Evolutionary conservation across 1,140 invertebrate genomes (phyloP).

Genomic region (Anastrepha obliqua): DNA sequence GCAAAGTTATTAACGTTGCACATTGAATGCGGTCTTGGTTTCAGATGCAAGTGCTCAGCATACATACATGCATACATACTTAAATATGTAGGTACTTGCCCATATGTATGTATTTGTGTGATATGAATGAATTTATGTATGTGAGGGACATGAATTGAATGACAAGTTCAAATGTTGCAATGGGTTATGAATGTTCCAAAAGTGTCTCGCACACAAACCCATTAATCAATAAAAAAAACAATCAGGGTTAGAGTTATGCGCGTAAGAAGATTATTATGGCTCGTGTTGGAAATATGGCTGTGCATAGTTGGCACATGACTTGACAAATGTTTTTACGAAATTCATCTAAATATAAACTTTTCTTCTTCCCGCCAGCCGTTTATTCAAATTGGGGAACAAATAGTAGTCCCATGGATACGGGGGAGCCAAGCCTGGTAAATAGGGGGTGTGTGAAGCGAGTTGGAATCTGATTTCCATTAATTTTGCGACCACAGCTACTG

Average conservation of each 20-base stretch:
- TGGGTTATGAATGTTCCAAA: slow-evolving; percentile 3
- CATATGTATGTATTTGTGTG: background rate
- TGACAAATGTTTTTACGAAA: no score
- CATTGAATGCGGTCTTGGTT: background rate
- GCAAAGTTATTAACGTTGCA: slow-evolving; percentile 14
- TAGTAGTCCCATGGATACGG: no score
- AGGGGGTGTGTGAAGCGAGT: no score
- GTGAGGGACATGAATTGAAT: slow-evolving; percentile 40
- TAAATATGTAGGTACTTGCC: background rate
- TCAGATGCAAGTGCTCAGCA: background rate
- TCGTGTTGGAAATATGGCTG: no score
- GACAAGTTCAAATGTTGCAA: slow-evolving; percentile 28
- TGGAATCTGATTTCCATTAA: no score
- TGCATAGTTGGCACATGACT: no score
- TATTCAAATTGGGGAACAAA: no score
- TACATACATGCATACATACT: background rate
- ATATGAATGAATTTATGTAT: background rate
- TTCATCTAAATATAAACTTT: no score
- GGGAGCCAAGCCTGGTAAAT: no score
- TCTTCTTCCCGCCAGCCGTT: no score
- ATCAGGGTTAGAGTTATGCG: background rate
- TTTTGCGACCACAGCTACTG: no score
- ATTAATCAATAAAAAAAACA: background rate
- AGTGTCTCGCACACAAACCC: background rate
- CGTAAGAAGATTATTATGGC: no score